A percentile compares a stretch with the other conserved stretches of the same genome.
These are phyloP conservation scores for Cebidichthys violaceus DNA, from an alignment of 2,113 vertebrate genomes.

Conservation along the genomic window DNA sequence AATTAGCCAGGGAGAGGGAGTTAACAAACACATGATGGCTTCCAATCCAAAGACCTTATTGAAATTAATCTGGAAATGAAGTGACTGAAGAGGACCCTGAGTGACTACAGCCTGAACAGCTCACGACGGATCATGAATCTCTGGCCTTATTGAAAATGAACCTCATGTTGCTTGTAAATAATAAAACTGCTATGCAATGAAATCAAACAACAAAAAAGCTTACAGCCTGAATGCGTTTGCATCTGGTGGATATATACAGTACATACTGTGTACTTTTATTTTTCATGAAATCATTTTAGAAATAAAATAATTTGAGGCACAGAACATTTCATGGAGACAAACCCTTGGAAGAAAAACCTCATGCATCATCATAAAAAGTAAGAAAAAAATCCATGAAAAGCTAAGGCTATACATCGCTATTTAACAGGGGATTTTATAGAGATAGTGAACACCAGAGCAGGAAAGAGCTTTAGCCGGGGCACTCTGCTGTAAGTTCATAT, in stretches of 20 bases:
- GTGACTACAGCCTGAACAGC: conserved; percentile 21
- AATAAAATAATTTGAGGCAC: neutral
- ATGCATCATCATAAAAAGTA: conserved; percentile 34
- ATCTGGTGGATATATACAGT: neutral
- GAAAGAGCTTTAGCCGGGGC: conserved; percentile 52
- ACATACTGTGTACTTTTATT: neutral
- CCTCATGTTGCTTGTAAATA: neutral
- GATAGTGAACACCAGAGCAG: conserved; percentile 62
- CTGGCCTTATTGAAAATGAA: conserved; percentile 3
- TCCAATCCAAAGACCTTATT: conserved; percentile 31
- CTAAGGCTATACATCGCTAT: conserved; percentile 39
- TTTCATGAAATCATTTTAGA: conserved; percentile 3
- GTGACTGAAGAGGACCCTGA: neutral
- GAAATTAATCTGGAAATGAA: conserved; percentile 16
- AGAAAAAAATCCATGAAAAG: conserved; percentile 51
- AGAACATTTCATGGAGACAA: conserved; percentile 37
- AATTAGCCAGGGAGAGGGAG: conserved; percentile 60
- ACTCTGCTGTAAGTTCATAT: conserved; percentile 60
- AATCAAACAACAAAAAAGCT: neutral
- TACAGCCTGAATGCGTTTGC: neutral
- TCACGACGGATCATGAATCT: neutral
- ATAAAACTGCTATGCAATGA: neutral
- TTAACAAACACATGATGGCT: conserved; percentile 44
- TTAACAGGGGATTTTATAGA: conserved; percentile 65
- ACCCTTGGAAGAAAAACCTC: conserved; percentile 40